Percentiles rank a stretch among this genome's conserved stretches.
Conservation (phyloP, 2,888 invertebrate species). For the Sinhomidia bicolor region DNA sequence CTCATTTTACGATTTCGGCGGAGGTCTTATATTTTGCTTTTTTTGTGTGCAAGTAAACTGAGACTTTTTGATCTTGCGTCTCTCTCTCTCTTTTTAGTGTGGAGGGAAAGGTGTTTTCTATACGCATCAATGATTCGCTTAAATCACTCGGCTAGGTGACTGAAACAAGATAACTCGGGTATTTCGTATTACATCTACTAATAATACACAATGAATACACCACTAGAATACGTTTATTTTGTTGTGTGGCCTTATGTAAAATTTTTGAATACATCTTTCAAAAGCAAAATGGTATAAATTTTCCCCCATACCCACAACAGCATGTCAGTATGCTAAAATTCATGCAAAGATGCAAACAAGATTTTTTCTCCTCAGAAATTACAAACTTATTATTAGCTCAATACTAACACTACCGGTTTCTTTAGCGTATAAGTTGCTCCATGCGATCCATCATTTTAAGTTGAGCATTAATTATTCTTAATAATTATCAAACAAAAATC, state of each 20-base stretch:
- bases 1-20: not conserved
- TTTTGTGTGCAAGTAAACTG: not conserved
- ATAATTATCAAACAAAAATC: not conserved
- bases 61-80: slow-evolving; percentile 25
- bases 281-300: not conserved
- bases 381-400: not conserved
- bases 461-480: not conserved
- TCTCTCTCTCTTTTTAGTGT: not conserved
- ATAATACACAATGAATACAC: not conserved
- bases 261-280: not conserved
- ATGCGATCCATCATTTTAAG: not conserved
- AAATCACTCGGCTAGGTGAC: not conserved
- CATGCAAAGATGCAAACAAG: not conserved
- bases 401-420: not conserved
- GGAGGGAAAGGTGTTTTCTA: slow-evolving; percentile 38
- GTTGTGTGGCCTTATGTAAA: not conserved
- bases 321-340: not conserved
- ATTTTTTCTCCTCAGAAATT: not conserved
- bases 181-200: not conserved
- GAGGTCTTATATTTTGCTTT: slow-evolving; percentile 25
- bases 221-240: not conserved
- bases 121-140: slow-evolving; percentile 34
- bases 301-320: not conserved
- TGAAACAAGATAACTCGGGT: slow-evolving; percentile 38
- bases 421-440: no score